Conservation (phyloP, 2,113 vertebrate genomes). For the Sphyrna mokarran region DNA sequence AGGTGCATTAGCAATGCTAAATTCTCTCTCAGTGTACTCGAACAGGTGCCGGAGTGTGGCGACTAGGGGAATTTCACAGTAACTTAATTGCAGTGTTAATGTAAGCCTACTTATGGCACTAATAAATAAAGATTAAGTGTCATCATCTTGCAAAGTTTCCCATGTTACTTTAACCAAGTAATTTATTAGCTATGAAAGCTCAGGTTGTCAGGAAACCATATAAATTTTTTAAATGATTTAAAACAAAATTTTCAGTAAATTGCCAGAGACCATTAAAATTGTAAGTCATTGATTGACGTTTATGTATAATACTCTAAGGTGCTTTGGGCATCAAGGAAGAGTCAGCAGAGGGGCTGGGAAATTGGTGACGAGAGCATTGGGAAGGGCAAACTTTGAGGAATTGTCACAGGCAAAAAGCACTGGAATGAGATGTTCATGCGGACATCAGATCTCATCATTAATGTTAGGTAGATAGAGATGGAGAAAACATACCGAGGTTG, state of each 20-base stretch:
- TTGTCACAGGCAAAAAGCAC: too few species aligned
- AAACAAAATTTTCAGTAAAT: too few species aligned
- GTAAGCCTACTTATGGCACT: too few species aligned
- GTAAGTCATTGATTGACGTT: not conserved
- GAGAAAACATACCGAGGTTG: not conserved
- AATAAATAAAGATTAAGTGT: too few species aligned
- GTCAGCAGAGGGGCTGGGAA: not conserved
- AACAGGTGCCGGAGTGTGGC: too few species aligned
- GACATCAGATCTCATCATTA: too few species aligned
- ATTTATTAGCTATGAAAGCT: not conserved
- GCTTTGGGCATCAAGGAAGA: not conserved
- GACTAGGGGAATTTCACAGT: too few species aligned
- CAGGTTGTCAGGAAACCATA: not conserved
- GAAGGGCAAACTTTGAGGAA: not conserved
- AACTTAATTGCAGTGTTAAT: too few species aligned
- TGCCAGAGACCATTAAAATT: not conserved
- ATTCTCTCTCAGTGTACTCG: too few species aligned
- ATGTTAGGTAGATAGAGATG: not conserved
- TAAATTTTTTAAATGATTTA: not conserved
- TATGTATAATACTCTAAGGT: not conserved
- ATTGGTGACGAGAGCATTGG: not conserved
- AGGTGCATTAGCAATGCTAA: too few species aligned
- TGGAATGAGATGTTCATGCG: too few species aligned
- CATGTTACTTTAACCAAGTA: not conserved
- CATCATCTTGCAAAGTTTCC: not conserved